phyloP scores from a whole-genome alignment of 2,888 invertebrate species.

The Apodemia mormo region DNA sequence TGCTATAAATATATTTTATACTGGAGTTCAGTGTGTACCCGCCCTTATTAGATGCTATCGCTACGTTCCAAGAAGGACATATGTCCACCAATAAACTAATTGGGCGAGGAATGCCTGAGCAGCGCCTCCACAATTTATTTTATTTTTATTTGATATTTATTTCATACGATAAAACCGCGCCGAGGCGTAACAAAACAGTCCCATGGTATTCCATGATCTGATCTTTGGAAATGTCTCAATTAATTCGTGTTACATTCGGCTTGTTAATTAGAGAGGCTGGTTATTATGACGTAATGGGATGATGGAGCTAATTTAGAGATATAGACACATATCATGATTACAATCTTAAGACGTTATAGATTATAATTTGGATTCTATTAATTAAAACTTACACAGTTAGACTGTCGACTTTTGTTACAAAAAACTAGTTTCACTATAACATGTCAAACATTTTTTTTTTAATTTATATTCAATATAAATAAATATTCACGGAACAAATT shows the following conservation, averaged over 20 bases:
- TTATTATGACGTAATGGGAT: constrained; percentile 11
- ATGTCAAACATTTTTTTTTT: too few species aligned
- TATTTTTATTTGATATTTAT: constrained; percentile 52
- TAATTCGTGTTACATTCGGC: constrained; percentile 14
- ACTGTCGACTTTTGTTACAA: background rate
- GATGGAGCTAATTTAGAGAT: background rate
- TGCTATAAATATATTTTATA: too few species aligned
- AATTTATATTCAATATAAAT: too few species aligned
- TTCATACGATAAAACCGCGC: constrained; percentile 38
- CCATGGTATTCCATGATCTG: constrained; percentile 7
- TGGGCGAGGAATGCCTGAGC: constrained; percentile 69
- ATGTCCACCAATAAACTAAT: constrained; percentile 80
- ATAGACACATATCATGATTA: constrained; percentile 1
- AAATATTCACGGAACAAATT: too few species aligned
- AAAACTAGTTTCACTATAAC: too few species aligned
- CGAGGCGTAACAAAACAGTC: constrained; percentile 37
- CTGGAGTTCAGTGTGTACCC: constrained; percentile 27
- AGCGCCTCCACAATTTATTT: constrained; percentile 53
- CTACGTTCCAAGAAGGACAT: constrained; percentile 73
- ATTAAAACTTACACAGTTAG: background rate
- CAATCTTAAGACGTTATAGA: background rate
- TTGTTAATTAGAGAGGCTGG: constrained; percentile 14
- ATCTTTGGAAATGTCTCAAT: constrained; percentile 16
- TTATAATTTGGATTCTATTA: background rate
- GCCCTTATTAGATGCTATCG: constrained; percentile 62